These are phyloP conservation scores for Apodemus sylvaticus DNA, from an alignment of 2,113 vertebrate genomes.

Conservation along the genomic window DNA sequence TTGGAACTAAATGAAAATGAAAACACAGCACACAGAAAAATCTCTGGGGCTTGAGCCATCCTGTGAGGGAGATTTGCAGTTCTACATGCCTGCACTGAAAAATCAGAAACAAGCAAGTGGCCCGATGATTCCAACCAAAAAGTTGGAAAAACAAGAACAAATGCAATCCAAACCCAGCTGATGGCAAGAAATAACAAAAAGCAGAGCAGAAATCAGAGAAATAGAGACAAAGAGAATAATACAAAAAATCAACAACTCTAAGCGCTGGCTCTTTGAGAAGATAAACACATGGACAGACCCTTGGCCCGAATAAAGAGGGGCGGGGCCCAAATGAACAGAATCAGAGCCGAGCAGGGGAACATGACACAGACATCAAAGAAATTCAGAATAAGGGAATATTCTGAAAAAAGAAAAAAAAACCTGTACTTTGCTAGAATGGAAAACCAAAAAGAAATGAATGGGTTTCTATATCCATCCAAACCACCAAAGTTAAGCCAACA, in stretches of 20 bases:
- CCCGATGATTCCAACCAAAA: background rate
- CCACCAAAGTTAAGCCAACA: background rate
- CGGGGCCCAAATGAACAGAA: background rate
- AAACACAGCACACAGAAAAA: background rate
- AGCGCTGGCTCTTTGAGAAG: background rate
- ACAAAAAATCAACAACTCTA: background rate
- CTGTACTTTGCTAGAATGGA: background rate
- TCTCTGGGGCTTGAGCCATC: background rate
- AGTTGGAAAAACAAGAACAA: too few relatives aligned
- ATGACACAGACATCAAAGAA: background rate
- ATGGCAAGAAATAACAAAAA: background rate
- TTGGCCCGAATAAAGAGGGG: background rate
- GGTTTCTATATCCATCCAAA: background rate
- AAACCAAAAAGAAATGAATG: background rate
- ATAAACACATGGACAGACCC: background rate
- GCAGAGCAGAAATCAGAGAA: background rate
- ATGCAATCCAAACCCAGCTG: background rate
- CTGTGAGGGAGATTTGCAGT: background rate
- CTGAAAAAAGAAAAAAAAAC: too few relatives aligned
- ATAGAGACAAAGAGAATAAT: background rate
- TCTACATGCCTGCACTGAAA: background rate
- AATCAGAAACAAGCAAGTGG: too few relatives aligned
- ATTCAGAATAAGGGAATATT: background rate
- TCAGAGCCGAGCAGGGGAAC: background rate
- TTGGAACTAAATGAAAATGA: background rate